Evolutionary conservation across 2,797 vertebrate genomes (phyloP), one percentile per base, ranked within the genome.

Genomic region (Gastrophryne carolinensis): DNA sequence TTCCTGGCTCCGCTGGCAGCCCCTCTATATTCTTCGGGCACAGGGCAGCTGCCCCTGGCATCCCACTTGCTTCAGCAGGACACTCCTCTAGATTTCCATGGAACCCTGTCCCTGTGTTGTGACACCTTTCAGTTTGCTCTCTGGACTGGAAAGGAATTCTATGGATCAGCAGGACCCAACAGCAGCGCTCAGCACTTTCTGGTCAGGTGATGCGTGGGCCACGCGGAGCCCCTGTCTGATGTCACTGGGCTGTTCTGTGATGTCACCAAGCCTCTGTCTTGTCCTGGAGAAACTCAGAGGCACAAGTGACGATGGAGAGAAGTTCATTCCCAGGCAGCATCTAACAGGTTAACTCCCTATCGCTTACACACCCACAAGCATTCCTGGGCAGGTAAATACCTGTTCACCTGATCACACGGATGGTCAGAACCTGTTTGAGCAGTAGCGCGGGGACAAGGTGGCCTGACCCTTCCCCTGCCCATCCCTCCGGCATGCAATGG

Each of bases 361-460:
- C 24, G 13, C 1, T 13, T 23, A 49, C 57, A 69, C 65, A 76
- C 73, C 56, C 47, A 37, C 3, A 8, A 21, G 13, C 65, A 69
- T 69, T 76, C 65, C 63, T 30, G 12, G 32, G 8, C 73, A 76
- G 73, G 73, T 69, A 62, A 29, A 32, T 44, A 68, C 73, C 65
- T 17, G 73, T 47, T 24, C 49, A 24, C 71, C 10, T 44, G 5
- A 32, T 34, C 17, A 41, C 49, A 69, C 56, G n/a, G n/a, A 47
- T 5, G 56, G 58, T 17, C 65, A 63, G 26, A 76, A 76, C 73
- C 73, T 19, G 73, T 76, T 35, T 54, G 56, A 35, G 56, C 56
- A 62, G 44, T 19, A 17, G 15, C 65, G 35, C 21, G 4, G 21
- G 30, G 57, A 12, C n/a, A 47, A 1, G 29, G 39, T 24, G 12